Conservation (phyloP, 2,797 vertebrate species). For the Craterocephalus amniculus region DNA sequence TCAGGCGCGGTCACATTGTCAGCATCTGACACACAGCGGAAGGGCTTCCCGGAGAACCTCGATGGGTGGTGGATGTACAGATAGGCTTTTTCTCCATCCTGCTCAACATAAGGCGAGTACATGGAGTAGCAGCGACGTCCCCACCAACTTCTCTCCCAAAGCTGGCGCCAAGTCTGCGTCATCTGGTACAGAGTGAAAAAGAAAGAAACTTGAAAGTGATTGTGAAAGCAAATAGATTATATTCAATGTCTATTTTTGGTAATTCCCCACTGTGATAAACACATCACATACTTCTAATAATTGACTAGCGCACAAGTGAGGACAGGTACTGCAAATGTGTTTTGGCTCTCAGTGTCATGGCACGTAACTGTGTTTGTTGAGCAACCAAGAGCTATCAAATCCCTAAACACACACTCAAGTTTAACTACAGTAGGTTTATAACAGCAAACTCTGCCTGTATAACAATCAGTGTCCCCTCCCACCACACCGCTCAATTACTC, state of each 20-base stretch:
- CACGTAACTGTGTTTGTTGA: neutral
- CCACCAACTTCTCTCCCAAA: conserved; percentile 20
- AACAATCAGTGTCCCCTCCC: neutral
- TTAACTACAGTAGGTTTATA: neutral
- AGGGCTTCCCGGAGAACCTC: conserved; percentile 58
- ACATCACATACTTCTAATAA: neutral
- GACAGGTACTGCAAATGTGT: neutral
- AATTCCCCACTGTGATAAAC: neutral
- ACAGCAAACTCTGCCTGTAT: neutral
- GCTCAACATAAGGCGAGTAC: neutral
- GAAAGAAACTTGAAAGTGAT: neutral
- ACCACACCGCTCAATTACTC: neutral
- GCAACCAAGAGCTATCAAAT: neutral
- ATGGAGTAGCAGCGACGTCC: neutral
- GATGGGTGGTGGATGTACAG: conserved; percentile 16
- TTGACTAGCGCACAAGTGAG: conserved; percentile 1
- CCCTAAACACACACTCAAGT: neutral
- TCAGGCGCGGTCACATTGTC: conserved; percentile 56
- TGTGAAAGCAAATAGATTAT: neutral
- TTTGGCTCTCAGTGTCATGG: neutral
- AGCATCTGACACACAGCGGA: conserved; percentile 77
- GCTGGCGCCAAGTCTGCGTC: conserved; percentile 21
- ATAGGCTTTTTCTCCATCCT: neutral
- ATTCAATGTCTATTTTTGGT: neutral
- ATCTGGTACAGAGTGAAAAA: conserved; percentile 30